A percentile compares a stretch with the other conserved stretches of the same genome.
These are phyloP conservation scores for Otis tarda DNA, from an alignment of 2,113 vertebrate species.

Conservation along the genomic window DNA sequence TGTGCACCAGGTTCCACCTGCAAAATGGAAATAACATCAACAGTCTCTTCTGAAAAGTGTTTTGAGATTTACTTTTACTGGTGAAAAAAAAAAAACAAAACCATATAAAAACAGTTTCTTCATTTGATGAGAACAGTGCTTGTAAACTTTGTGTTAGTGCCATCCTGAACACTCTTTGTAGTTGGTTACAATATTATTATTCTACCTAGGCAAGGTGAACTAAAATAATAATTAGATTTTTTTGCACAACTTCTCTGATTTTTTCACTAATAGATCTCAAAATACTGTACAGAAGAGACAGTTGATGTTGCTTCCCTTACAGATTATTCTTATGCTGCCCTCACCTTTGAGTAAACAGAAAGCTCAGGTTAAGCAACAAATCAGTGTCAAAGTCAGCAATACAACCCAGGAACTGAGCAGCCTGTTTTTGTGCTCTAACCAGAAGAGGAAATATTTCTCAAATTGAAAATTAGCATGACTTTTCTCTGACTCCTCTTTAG, in stretches of 20 bases:
- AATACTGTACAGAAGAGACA: not conserved
- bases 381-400: not conserved
- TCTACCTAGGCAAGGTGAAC: not conserved
- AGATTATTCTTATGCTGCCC: not conserved
- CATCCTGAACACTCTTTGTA: not conserved
- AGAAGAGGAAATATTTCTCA: not conserved
- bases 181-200: accelerated
- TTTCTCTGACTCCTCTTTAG: not conserved
- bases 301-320: not conserved
- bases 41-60: not conserved
- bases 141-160: not conserved
- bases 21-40: not conserved
- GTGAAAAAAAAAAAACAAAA: not conserved
- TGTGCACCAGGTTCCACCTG: not conserved
- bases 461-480: not conserved
- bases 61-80: not conserved
- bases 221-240: not conserved
- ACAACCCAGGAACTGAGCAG: not conserved
- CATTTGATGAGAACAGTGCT: not conserved
- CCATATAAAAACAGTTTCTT: not conserved
- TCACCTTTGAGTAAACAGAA: not conserved
- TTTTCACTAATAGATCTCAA: not conserved
- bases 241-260: not conserved
- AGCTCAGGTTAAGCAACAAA: not conserved
- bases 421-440: not conserved